Evolutionary conservation across 1,140 invertebrate genomes (phyloP), one percentile per base, ranked within the genome.

Genomic region (Wasmannia auropunctata): DNA sequence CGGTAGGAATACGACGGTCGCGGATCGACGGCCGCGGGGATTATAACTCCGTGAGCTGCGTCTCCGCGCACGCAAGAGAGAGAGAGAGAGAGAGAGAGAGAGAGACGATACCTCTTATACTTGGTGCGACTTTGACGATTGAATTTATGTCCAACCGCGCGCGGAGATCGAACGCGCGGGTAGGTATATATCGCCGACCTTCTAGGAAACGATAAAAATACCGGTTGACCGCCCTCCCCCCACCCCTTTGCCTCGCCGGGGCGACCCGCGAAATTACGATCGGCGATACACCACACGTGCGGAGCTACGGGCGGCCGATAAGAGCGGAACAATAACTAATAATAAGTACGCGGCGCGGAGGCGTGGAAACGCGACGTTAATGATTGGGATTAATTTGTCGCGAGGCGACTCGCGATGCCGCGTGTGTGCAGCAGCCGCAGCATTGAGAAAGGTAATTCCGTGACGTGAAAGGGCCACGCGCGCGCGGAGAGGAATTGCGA

Each of bases 271-370:
- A 46, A 83, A 83, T 83, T 83, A 60, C 67, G n/a, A n/a, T 60
- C n/a, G 67, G 25, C 37, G 51, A 72, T n/a, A n/a, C n/a, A n/a
- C n/a, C n/a, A 28, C 31, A 28, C 7, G 49, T 40, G n/a, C n/a
- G 63, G 70, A 74, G 51, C 67, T 28, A 72, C 79, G 37, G 51
- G 34, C 79, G 65, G 65, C 51, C 79, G 79, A 83, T 81, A 81
- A 72, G 65, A 81, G n/a, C n/a, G 25, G 19, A 83, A 74, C 79
- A 74, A 74, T 83, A 74, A 74, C 79, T 58, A 74, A 74, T 83
- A 83, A 83, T 83, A 83, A 60, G 54, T 56, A 72, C 11, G 58
- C 62, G 46, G 25, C 63, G 49, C 28, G 51, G 62, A 74, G 49
- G 11, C 70, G 28, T 14, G 10, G 46, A 72, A 10, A 54, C 25